These are phyloP conservation scores for Leucosticte australis DNA, from an alignment of 2,113 vertebrate species.

Conservation along the genomic window DNA sequence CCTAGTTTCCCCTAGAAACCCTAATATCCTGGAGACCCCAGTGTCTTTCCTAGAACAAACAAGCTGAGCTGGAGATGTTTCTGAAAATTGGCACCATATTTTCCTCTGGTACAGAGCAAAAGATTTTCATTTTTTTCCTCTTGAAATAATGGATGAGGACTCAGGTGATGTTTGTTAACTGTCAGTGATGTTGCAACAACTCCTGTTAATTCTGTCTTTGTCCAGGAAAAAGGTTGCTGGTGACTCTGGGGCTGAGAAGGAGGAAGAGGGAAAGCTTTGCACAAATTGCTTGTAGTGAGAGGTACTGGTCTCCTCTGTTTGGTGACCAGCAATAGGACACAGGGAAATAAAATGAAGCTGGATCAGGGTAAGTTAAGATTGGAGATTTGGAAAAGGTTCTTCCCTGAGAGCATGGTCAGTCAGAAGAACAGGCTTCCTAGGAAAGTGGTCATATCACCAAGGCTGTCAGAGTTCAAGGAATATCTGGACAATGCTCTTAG, in stretches of 20 bases:
- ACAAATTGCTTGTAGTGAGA: not conserved
- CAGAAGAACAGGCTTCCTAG: not conserved
- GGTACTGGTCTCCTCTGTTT: not conserved
- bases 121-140: not conserved
- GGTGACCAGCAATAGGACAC: rapidly evolving
- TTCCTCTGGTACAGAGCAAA: not conserved
- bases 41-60: not conserved
- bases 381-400: not conserved
- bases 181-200: not conserved
- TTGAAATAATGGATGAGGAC: not conserved
- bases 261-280: not conserved
- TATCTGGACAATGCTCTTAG: rapidly evolving
- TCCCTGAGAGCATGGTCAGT: rapidly evolving
- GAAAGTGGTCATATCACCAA: rapidly evolving
- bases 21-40: not conserved
- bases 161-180: not conserved
- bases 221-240: not conserved
- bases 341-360: not conserved
- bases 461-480: not conserved
- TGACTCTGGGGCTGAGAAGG: not conserved
- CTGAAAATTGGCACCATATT: not conserved
- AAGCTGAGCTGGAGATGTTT: not conserved
- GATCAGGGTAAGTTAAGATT: not conserved
- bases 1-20: not conserved
- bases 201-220: not conserved